Evolutionary conservation across 2,113 vertebrate genomes (phyloP).

Genomic region (Tetrax tetrax): DNA sequence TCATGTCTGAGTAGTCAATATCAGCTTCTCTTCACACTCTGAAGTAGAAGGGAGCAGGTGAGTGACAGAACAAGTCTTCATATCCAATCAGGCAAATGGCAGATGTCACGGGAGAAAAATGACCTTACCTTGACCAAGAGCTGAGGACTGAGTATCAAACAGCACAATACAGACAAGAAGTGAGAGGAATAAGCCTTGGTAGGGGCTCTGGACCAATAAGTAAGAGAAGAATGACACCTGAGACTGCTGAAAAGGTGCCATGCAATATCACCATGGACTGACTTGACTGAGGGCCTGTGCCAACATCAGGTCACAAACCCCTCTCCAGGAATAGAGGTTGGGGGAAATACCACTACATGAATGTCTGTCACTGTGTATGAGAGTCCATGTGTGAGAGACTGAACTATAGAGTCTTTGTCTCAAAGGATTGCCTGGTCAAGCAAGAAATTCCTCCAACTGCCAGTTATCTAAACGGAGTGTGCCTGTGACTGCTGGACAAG

Average conservation of each 20-base stretch:
- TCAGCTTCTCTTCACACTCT: neutral
- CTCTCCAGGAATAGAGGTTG: neutral
- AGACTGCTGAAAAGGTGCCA: neutral
- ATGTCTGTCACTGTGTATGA: rapidly evolving
- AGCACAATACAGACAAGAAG: neutral
- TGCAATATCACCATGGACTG: neutral
- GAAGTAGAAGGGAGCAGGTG: neutral
- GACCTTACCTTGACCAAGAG: neutral
- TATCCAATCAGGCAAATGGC: neutral
- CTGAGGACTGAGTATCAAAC: neutral
- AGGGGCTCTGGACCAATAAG: neutral
- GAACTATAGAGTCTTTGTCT: too few species aligned
- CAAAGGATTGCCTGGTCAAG: too few species aligned
- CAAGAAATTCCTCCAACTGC: too few species aligned
- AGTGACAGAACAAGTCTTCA: neutral
- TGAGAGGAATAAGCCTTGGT: neutral
- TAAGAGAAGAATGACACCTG: neutral
- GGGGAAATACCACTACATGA: rapidly evolving
- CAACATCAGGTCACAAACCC: neutral
- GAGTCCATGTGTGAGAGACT: neutral
- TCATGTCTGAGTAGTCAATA: neutral
- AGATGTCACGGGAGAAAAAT: rapidly evolving
- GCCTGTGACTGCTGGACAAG: too few species aligned
- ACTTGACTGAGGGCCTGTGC: neutral
- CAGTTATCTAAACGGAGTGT: too few species aligned